Conservation (phyloP, 2,797 vertebrate species). For the Numenius phaeopus region DNA sequence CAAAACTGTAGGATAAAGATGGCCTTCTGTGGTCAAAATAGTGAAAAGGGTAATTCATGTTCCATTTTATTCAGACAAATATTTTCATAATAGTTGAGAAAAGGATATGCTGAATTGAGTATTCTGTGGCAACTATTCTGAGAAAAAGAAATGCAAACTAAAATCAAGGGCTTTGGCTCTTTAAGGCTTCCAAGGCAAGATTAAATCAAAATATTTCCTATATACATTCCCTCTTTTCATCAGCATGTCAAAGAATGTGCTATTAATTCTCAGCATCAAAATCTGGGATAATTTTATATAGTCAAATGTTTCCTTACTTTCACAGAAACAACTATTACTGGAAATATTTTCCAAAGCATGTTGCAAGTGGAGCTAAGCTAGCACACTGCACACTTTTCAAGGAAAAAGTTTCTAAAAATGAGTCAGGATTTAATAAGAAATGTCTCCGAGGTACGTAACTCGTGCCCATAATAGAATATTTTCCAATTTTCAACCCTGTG, state of each 20-base stretch:
- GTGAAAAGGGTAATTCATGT: not conserved
- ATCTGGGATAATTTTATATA: not conserved
- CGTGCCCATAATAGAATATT: slow-evolving; percentile 48
- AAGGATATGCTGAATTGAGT: not conserved
- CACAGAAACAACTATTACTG: slow-evolving; percentile 35
- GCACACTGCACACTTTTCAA: not conserved
- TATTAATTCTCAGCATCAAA: slow-evolving; percentile 32
- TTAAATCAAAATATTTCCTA: slow-evolving; percentile 25
- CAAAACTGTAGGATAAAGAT: not conserved
- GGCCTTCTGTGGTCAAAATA: not conserved
- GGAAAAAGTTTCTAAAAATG: slow-evolving; percentile 41
- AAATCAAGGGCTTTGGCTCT: slow-evolving; percentile 11
- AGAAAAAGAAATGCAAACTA: not conserved
- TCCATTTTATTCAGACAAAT: not conserved
- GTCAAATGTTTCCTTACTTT: slow-evolving; percentile 14
- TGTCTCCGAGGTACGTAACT: slow-evolving; percentile 41
- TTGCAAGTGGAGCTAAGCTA: not conserved
- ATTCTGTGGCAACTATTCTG: not conserved
- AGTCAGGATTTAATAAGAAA: slow-evolving; percentile 52
- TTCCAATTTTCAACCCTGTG: slow-evolving; percentile 50
- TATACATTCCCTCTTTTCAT: slow-evolving; percentile 28
- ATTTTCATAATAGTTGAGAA: not conserved
- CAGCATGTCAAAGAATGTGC: slow-evolving; percentile 24
- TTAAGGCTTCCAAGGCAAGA: slow-evolving; percentile 31
- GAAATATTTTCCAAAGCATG: not conserved